Evolutionary conservation across 2,888 invertebrate genomes (phyloP).

Genomic region (Matsumyia berberina): DNA sequence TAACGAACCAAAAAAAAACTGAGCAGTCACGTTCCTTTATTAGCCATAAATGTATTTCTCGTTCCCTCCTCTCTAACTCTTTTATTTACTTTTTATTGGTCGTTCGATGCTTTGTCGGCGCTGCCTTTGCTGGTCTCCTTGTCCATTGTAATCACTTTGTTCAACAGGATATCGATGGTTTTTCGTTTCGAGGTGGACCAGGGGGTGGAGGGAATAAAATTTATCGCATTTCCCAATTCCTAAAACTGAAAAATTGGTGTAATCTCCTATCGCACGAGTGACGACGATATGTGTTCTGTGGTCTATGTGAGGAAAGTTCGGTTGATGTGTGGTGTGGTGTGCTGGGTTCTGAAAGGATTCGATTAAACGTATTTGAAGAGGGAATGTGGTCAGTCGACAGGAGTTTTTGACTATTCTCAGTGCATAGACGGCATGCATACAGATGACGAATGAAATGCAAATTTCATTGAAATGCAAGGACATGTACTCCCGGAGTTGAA

Average conservation of each 20-base stretch:
- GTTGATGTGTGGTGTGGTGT: slow-evolving; percentile 30
- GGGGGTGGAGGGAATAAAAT: slow-evolving; percentile 44
- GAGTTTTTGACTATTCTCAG: slow-evolving; percentile 27
- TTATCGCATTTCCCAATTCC: slow-evolving; percentile 68
- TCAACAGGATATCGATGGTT: slow-evolving; percentile 74
- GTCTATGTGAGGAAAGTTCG: slow-evolving; percentile 15
- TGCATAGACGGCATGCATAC: slow-evolving; percentile 14
- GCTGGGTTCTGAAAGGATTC: slow-evolving; percentile 29
- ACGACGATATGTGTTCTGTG: slow-evolving; percentile 23
- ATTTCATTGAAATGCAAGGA: slow-evolving; percentile 51
- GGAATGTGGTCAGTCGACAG: slow-evolving; percentile 36
- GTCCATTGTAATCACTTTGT: slow-evolving; percentile 74
- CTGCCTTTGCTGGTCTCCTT: neutral
- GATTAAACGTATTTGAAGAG: slow-evolving; percentile 14
- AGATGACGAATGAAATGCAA: slow-evolving; percentile 33
- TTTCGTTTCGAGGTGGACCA: neutral
- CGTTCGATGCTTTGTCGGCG: slow-evolving; percentile 11
- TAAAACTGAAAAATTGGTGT: slow-evolving; percentile 74
- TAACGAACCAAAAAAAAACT: slow-evolving; percentile 61
- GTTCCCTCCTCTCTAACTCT: slow-evolving; percentile 57
- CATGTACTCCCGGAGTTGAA: slow-evolving; percentile 16
- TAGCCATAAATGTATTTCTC: slow-evolving; percentile 76
- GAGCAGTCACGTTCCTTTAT: slow-evolving; percentile 74
- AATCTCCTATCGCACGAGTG: slow-evolving; percentile 64
- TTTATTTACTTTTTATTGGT: slow-evolving; percentile 73